Conservation (phyloP, 1,140 invertebrate species). For the Drosophila pseudoananassae region DNA sequence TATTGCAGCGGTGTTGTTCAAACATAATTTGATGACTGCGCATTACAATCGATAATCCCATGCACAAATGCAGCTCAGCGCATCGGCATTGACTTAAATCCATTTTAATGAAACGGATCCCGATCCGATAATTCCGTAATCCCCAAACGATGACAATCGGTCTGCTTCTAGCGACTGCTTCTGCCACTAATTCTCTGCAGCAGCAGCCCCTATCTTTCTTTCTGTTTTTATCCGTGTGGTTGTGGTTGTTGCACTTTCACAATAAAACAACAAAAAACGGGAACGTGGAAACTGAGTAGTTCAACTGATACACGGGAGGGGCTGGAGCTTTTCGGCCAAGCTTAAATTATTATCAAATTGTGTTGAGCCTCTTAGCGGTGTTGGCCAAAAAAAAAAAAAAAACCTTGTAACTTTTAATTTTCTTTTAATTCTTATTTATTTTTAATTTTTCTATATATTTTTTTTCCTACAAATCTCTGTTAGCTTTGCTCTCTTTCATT, state of each 20-base stretch:
- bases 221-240: not conserved
- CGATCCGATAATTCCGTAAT: slow-evolving; percentile 64
- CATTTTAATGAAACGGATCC: slow-evolving; percentile 73
- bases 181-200: slow-evolving; percentile 5
- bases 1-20: slow-evolving; percentile 53
- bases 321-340: slow-evolving; percentile 50
- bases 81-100: slow-evolving; percentile 73
- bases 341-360: slow-evolving; percentile 49
- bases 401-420: not conserved
- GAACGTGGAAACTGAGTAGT: slow-evolving; percentile 18
- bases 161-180: not conserved
- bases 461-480: slow-evolving; percentile 12
- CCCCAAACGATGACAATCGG: slow-evolving; percentile 65
- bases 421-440: not conserved
- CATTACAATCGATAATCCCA: slow-evolving; percentile 80
- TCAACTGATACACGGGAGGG: slow-evolving; percentile 26
- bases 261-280: slow-evolving; percentile 27
- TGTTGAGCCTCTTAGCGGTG: slow-evolving; percentile 16
- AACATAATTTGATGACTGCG: slow-evolving; percentile 77
- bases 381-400: slow-evolving; percentile 4
- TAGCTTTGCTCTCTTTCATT: slow-evolving; percentile 12
- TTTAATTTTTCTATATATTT: slow-evolving; percentile 6
- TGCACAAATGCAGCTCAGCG: slow-evolving; percentile 78
- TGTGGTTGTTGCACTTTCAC: slow-evolving; percentile 48
- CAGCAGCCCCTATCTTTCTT: slow-evolving; percentile 2